These are phyloP conservation scores for Centrocercus urophasianus DNA, from an alignment of 2,113 vertebrate genomes.

Conservation along the genomic window DNA sequence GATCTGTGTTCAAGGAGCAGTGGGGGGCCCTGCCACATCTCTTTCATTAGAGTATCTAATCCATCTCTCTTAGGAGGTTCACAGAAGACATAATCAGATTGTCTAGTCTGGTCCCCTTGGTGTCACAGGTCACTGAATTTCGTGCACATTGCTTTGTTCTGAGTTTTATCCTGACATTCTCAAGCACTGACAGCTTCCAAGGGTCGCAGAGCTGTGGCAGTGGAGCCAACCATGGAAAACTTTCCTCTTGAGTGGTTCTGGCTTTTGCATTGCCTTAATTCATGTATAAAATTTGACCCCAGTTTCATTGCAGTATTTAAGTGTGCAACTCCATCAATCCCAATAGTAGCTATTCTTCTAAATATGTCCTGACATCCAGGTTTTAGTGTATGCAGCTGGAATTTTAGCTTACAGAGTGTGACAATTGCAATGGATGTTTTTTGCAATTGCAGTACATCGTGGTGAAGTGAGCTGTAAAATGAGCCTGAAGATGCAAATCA, in stretches of 20 bases:
- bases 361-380: neutral
- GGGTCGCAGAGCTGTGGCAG: neutral
- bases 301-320: neutral
- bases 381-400: neutral
- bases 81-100: conserved; percentile 43
- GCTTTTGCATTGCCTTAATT: conserved; percentile 24
- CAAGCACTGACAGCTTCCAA: neutral
- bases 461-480: conserved; percentile 19
- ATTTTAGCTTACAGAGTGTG: neutral
- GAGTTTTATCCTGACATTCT: conserved; percentile 39
- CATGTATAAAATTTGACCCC: neutral
- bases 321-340: neutral
- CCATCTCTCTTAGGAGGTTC: neutral
- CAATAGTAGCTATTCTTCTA: neutral
- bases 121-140: conserved; percentile 54
- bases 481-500: neutral
- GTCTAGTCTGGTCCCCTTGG: conserved; percentile 24
- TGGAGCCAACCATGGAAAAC: neutral
- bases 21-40: neutral
- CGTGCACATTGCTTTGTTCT: conserved; percentile 25
- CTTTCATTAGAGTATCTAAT: neutral
- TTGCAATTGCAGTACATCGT: neutral
- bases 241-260: conserved; percentile 41
- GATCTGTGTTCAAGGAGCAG: neutral
- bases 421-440: neutral